Conservation (phyloP, 2,888 invertebrate genomes). For the Caenorhabditis sulstoni region DNA sequence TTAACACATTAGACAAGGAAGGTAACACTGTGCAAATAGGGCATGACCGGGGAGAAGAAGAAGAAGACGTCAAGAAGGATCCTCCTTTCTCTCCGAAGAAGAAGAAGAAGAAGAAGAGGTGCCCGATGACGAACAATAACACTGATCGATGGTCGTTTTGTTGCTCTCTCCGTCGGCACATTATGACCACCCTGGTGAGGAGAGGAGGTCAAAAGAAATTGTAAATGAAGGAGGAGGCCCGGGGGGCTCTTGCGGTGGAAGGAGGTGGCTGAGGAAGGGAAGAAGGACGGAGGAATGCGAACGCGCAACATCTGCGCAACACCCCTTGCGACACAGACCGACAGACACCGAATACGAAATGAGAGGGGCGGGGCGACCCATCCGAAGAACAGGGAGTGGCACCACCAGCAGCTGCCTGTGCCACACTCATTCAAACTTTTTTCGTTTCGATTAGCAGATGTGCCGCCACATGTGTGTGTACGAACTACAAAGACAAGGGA, state of each 20-base stretch:
- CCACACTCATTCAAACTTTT: neutral
- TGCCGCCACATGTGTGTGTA: slow-evolving; percentile 8
- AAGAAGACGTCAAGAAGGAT: slow-evolving; percentile 19
- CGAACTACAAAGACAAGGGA: too few relatives aligned
- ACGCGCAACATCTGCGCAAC: slow-evolving; percentile 45
- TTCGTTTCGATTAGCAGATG: neutral
- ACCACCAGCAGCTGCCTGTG: neutral
- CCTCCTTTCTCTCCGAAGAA: too few relatives aligned
- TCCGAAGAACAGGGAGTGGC: slow-evolving; percentile 2
- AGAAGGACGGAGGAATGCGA: slow-evolving; percentile 23
- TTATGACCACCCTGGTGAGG: slow-evolving; percentile 12
- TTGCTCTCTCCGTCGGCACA: slow-evolving; percentile 2
- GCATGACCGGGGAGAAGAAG: slow-evolving; percentile 13
- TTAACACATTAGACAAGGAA: neutral
- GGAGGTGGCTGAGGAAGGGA: slow-evolving; percentile 41
- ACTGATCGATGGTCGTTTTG: slow-evolving; percentile 26
- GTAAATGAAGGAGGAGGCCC: slow-evolving; percentile 37
- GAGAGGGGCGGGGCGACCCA: slow-evolving; percentile 23
- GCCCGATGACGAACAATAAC: slow-evolving; percentile 5
- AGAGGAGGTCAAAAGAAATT: slow-evolving; percentile 29
- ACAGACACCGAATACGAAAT: slow-evolving; percentile 30
- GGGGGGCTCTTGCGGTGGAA: neutral
- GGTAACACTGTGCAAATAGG: slow-evolving; percentile 5
- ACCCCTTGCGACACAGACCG: slow-evolving; percentile 30
- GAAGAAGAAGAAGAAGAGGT: slow-evolving; percentile 7